Base-by-base conservation (phyloP, 2,888 invertebrate genomes). In the Xestoiulus laeticollis region DNA sequence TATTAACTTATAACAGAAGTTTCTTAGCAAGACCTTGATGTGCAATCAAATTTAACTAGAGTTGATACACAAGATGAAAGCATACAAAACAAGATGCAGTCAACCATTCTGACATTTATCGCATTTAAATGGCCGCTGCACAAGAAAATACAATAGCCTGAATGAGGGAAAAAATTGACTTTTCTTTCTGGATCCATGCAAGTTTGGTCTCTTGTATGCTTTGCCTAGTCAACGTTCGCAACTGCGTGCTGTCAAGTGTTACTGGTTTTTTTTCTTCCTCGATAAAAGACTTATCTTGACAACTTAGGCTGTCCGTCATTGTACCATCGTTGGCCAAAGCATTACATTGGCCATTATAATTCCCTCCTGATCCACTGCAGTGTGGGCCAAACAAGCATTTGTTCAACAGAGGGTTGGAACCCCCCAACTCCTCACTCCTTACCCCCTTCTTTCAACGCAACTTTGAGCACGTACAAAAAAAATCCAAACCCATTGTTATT, bases 251-350 rank as follows among this genome's bases (percentile, higher is more conserved):
- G 68, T 68, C 68, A 68, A 68, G 68, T 68, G 68, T 68, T 12
- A 68, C 68, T 68, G 68, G 8, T 68, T 22, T 12, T 26, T 68
- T 68, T 48, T 68, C 26, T 68, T 68, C 68, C 12, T 26, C 68
- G 68, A 68, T 68, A 68, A 68, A 68, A 68, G 68, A 68, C 68
- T 68, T 68, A 68, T 68, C 68, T 68, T 14, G 68, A 68, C 68
- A 68, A 68, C 68, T 26, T 68, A 26, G 26, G 68, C 68, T 68
- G 68, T 68, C 68, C 68, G 68, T 68, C 68, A 68, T 68, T 68
- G 68, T 68, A n/a, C 68, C 68, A 12, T 68, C 68, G 68, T 68
- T 26, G 68, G 26, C 26, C 68, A 68, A 26, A 68, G 68, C 68
- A 26, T 26, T 68, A 26, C 68, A 68, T 68, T 68, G 68, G 68